Percentiles rank a stretch among this genome's conserved stretches.
Evolutionary conservation across 2,888 invertebrate genomes (phyloP).

Genomic region (Agrenia bidenticulata): DNA sequence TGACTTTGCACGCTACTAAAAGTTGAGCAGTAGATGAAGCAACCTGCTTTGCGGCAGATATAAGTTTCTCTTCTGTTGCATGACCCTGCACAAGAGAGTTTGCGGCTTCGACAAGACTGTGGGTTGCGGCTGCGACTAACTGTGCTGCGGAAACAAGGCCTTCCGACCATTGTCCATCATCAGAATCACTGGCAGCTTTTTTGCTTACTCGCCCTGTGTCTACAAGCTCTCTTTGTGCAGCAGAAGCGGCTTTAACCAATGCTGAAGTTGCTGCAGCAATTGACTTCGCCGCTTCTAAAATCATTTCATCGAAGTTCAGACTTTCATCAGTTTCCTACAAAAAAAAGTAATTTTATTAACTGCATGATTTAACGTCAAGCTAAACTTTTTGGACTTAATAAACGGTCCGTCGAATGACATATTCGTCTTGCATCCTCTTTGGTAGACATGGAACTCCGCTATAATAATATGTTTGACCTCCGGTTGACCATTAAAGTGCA

Average conservation of each 20-base stretch:
- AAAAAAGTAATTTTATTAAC: too few species aligned
- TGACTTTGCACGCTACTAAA: constrained; percentile 97
- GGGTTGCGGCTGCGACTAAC: constrained; percentile 95
- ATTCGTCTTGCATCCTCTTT: not conserved
- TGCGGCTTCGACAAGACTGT: constrained; percentile 90
- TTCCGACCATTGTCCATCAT: constrained; percentile 98
- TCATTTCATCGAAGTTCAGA: constrained; percentile 98
- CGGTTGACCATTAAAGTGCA: constrained; percentile 77
- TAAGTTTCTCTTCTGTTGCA: constrained; percentile 91
- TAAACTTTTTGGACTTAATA: too few species aligned
- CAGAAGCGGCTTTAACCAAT: constrained; percentile 91
- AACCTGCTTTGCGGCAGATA: constrained; percentile 93
- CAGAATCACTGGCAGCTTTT: constrained; percentile 78
- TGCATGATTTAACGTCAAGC: too few species aligned
- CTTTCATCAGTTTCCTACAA: constrained; percentile 83
- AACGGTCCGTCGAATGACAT: too few species aligned
- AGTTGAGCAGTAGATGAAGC: constrained; percentile 97
- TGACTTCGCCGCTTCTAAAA: constrained; percentile 94
- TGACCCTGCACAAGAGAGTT: constrained; percentile 92
- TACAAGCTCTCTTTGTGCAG: constrained; percentile 93
- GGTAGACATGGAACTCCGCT: constrained; percentile 60
- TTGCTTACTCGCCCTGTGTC: constrained; percentile 81
- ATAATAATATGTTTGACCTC: constrained; percentile 99
- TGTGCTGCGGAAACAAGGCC: constrained; percentile 93
- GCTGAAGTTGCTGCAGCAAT: constrained; percentile 91